These are phyloP conservation scores for Galaxea fascicularis DNA, from an alignment of 92 coral and sea anemone species.

Conservation along the genomic window DNA sequence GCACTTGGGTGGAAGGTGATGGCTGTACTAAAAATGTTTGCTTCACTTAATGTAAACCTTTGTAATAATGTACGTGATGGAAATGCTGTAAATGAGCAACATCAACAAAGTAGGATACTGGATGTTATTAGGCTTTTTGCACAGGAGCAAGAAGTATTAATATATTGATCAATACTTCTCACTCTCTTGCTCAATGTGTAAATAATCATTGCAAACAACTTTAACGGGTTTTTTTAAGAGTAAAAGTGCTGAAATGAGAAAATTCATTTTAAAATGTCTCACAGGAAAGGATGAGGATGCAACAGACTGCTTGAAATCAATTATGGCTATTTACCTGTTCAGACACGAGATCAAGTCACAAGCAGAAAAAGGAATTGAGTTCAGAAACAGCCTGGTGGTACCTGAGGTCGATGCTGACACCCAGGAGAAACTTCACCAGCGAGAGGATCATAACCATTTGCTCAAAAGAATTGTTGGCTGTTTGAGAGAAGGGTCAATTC, in stretches of 20 bases:
- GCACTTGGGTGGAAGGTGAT: slow-evolving; percentile 7
- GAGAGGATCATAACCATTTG: slow-evolving; percentile 43
- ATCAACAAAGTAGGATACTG: no score
- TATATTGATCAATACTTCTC: no score
- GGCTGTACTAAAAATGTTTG: background rate
- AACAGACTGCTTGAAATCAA: slow-evolving; percentile 56
- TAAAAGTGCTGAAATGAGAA: background rate
- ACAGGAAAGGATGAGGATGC: slow-evolving; percentile 53
- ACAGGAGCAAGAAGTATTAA: no score
- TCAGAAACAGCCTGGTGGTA: slow-evolving; percentile 51
- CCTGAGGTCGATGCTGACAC: slow-evolving; percentile 52
- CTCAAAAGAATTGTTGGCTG: slow-evolving; percentile 8
- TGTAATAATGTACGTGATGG: no score
- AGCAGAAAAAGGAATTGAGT: slow-evolving; percentile 55
- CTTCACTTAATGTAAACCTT: no score
- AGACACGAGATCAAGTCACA: slow-evolving; percentile 21
- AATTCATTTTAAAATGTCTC: background rate
- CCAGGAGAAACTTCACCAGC: background rate
- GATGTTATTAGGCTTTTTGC: no score
- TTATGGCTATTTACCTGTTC: slow-evolving; percentile 68
- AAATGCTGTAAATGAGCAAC: no score
- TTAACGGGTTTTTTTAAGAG: background rate
- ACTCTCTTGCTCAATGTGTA: no score
- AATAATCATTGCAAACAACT: no score
- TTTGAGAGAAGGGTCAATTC: slow-evolving; percentile 17